Evolutionary conservation across 1,140 invertebrate species (phyloP), one percentile per base, ranked within the genome.

Genomic region (Microplitis demolitor): DNA sequence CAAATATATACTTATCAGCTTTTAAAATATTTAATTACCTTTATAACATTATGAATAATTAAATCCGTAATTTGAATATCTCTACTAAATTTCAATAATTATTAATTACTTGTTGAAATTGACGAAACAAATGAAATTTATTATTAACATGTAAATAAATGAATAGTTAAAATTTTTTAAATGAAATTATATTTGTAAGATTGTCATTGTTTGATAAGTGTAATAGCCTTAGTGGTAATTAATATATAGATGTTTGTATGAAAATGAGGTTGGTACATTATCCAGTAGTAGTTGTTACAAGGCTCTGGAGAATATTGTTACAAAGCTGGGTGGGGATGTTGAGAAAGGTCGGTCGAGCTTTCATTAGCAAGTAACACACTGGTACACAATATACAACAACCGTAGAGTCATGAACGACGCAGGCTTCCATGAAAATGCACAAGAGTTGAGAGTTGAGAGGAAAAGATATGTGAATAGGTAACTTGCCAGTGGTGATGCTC

Each of bases 341-440:
- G 54, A 58, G 53, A 58, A 54, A 37, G 34, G 34, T 64, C 34
- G 62, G 34, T 11, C 31, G 34, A 64, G 62, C 62, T 64, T 58
- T 58, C 56, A 58, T 58, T 58, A 58, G 56, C 56, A 24, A 58
- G 14, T 58, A 58, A 58, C 56, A 58, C 24, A 58, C 56, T 31
- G 9, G 14, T 6, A 58, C 9, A 16, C 56, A 58, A 31, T 24
- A 31, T 58, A 58, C 14, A 58, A 31, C 8, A 31, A 58, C 8
- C 8, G 56, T 4, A 58, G 16, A 24, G 16, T 9, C 16, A 58
- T 9, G 56, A 24, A 8, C n/a, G 56, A 58, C 9, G 4, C 16
- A 58, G 24, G 56, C 53, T n/a, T 54, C 3, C n/a, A 24, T 54
- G 53, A 54, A 54, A 14, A 54, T 54, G 3, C n/a, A 24, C 13